phyloP scores from a whole-genome alignment of 2,888 invertebrate species.

The Drosophila trichaetosa region DNA sequence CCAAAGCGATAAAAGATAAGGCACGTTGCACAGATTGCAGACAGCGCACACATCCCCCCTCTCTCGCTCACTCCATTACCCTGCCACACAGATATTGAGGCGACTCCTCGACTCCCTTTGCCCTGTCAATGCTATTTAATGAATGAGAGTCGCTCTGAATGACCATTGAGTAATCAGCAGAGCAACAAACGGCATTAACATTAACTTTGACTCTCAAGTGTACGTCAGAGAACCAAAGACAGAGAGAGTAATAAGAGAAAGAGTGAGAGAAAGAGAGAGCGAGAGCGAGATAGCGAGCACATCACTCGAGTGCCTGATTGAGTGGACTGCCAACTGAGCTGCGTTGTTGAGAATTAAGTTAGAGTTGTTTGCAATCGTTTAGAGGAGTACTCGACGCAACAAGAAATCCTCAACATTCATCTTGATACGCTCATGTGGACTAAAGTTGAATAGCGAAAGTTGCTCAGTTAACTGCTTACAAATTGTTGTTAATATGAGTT shows the following conservation, averaged over 20 bases:
- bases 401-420: slow-evolving; percentile 10
- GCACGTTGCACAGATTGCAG: slow-evolving; percentile 70
- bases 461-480: slow-evolving; percentile 8
- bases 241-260: neutral
- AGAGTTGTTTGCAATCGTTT: slow-evolving; percentile 19
- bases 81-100: neutral
- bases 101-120: neutral
- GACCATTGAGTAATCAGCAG: slow-evolving; percentile 70
- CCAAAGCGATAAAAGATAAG: slow-evolving; percentile 75
- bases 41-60: slow-evolving; percentile 12
- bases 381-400: slow-evolving; percentile 5
- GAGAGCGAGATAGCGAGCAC: slow-evolving; percentile 6
- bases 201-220: slow-evolving; percentile 54
- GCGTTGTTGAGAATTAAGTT: slow-evolving; percentile 39
- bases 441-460: slow-evolving; percentile 12
- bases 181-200: slow-evolving; percentile 57
- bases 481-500: slow-evolving; percentile 3
- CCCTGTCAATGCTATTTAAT: slow-evolving; percentile 62
- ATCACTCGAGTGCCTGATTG: slow-evolving; percentile 64
- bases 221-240: slow-evolving; percentile 13
- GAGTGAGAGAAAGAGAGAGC: neutral
- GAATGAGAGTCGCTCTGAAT: slow-evolving; percentile 63
- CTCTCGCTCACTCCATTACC: neutral
- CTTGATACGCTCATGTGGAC: slow-evolving; percentile 15
- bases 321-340: slow-evolving; percentile 58